These are phyloP conservation scores for Amphiprion clarkii DNA, from an alignment of 2,797 vertebrate genomes.

Conservation along the genomic window DNA sequence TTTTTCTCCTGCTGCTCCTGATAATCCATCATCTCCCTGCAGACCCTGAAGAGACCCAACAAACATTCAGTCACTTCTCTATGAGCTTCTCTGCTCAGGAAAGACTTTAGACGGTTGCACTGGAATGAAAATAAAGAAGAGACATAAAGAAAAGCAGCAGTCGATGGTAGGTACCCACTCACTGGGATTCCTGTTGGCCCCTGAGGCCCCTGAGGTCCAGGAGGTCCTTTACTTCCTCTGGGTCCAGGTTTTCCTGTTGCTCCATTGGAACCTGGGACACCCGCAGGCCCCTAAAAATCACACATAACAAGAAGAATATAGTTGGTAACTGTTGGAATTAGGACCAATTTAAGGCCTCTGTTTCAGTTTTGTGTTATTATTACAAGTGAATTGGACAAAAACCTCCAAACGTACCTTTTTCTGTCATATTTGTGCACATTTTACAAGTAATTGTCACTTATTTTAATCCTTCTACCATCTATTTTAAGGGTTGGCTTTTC, in stretches of 20 bases:
- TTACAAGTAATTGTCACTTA: not conserved
- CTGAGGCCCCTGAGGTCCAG: slow-evolving; percentile 79
- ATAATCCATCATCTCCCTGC: slow-evolving; percentile 79
- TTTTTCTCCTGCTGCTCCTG: slow-evolving; percentile 82
- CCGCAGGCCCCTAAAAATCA: slow-evolving; percentile 84
- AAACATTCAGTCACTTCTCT: slow-evolving; percentile 1
- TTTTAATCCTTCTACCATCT: not conserved
- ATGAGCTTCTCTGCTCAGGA: not conserved
- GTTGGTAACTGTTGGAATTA: not conserved
- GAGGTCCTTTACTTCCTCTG: slow-evolving; percentile 81
- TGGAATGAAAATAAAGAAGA: not conserved
- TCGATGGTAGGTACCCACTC: slow-evolving; percentile 77
- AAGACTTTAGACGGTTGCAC: not conserved
- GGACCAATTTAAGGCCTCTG: not conserved
- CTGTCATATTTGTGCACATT: too few species aligned
- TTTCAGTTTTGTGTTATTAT: too few species aligned
- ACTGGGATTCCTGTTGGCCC: slow-evolving; percentile 88
- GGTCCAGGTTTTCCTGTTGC: slow-evolving; percentile 84
- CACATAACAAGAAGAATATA: not conserved
- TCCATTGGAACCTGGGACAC: slow-evolving; percentile 81
- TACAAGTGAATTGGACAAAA: too few species aligned
- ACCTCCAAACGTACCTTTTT: too few species aligned
- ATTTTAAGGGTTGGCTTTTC: not conserved
- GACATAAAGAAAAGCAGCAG: slow-evolving; percentile 31
- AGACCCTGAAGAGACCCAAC: slow-evolving; percentile 71